Evolutionary conservation across 2,113 vertebrate genomes (phyloP), one percentile per base, ranked within the genome.

Genomic region (Osmerus eperlanus): DNA sequence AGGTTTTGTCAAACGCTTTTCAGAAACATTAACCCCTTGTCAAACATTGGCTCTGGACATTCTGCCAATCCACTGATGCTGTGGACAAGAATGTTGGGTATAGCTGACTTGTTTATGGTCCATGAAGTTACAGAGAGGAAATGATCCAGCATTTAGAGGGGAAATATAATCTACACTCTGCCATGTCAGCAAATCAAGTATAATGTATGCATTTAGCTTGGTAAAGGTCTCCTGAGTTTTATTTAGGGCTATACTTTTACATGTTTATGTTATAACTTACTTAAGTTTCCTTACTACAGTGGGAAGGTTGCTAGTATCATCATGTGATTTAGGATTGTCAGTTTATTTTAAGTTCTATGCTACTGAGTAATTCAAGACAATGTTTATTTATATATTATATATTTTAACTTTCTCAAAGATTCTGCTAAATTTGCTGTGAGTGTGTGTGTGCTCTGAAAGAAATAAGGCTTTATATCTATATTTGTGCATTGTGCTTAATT

Each of bases 11-110:
- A 77, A 72, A 73, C 72, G 77, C 74, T 88, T 82, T 73, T 73
- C 72, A 78, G 77, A 84, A 86, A 81, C 78, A 71, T 90, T 84
- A 89, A 90, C 87, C 87, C 87, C 75, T 87, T 85, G 85, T 90
- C 83, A 61, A 88, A 85, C 89, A 85, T 54, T 79, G 65, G 52
- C 71, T 55, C 0, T 66, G 72, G 72, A 71, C 54, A 54, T 0
- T n/a, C 75, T 36, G 75, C 83, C 78, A 83, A 77, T 67, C 80
- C 62, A 8, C 80, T 53, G 3, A 15, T 68, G 81, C 86, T 82
- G 71, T 86, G 83, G 79, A 82, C 78, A 55, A 67, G 73, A 77
- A 79, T 78, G 25, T 65, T 23, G 77, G 69, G 23, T 62, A 76
- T 13, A 58, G 51, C 23, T 73, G 64, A 81, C 68, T 81, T 81